Evolutionary conservation across 2,888 invertebrate species (phyloP).

Genomic region (Cyclophora albipunctata): DNA sequence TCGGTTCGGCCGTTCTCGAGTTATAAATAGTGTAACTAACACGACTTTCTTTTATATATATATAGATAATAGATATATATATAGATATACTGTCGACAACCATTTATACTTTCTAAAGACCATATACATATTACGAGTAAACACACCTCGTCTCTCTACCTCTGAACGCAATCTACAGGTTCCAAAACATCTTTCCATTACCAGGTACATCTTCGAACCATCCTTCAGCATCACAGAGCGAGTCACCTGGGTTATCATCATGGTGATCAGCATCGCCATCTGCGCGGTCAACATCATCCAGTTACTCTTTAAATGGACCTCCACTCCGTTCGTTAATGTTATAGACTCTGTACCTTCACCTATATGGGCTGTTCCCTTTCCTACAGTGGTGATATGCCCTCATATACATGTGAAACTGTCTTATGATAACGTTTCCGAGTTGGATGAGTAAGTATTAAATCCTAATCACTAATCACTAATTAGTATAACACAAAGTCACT

Average conservation of each 20-base stretch:
- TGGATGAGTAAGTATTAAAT: conserved; percentile 39
- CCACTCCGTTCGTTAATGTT: conserved; percentile 63
- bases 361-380: conserved; percentile 67
- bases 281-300: conserved; percentile 57
- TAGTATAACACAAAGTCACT: not conserved
- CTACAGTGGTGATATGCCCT: conserved; percentile 62
- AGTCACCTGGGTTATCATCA: conserved; percentile 53
- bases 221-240: conserved; percentile 54
- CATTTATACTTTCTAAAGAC: no score
- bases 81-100: no score
- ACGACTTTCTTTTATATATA: no score
- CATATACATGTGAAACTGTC: conserved; percentile 57
- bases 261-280: conserved; percentile 52
- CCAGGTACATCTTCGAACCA: conserved; percentile 63
- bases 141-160: no score
- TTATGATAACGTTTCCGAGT: conserved; percentile 43
- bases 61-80: no score
- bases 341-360: conserved; percentile 64
- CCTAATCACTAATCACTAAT: not conserved
- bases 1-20: no score
- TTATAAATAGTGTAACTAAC: no score
- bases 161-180: no score
- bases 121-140: no score
- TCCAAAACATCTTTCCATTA: no score
- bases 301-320: conserved; percentile 56